Percentiles rank a stretch among this genome's conserved stretches.
These are phyloP conservation scores for Dolichallabes microphthalmus DNA, from an alignment of 2,113 vertebrate species.

Conservation along the genomic window DNA sequence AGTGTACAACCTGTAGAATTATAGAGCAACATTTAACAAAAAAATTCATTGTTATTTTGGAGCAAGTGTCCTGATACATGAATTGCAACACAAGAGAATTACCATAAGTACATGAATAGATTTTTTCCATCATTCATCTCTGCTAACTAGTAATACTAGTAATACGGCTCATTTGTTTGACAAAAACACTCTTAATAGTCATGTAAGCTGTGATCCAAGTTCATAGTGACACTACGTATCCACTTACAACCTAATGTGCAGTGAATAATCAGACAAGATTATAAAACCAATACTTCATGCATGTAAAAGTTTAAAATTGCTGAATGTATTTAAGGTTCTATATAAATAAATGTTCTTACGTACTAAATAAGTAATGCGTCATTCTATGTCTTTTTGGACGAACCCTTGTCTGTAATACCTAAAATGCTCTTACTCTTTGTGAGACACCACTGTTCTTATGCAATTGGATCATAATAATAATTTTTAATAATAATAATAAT, in stretches of 20 bases:
- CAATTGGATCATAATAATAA: too few relatives aligned
- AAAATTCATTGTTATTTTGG: too few relatives aligned
- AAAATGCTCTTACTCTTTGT: background rate
- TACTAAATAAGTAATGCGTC: background rate
- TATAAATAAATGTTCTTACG: background rate
- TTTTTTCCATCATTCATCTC: too few relatives aligned
- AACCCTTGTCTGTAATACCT: background rate
- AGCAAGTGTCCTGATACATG: too few relatives aligned
- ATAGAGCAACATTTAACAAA: too few relatives aligned
- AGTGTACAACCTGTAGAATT: too few relatives aligned
- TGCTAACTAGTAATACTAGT: too few relatives aligned
- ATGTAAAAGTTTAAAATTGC: background rate
- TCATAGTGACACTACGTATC: background rate
- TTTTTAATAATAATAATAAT: too few relatives aligned
- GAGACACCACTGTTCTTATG: background rate
- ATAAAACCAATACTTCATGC: background rate
- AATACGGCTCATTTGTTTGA: too few relatives aligned
- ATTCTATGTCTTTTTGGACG: background rate
- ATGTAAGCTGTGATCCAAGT: background rate
- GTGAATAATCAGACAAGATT: background rate
- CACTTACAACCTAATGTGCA: background rate
- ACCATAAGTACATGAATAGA: too few relatives aligned
- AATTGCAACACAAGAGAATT: too few relatives aligned
- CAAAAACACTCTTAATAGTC: too few relatives aligned
- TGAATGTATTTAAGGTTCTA: background rate